phyloP scores from a whole-genome alignment of 2,888 invertebrate species.

The Willowsia nigromaculata region DNA sequence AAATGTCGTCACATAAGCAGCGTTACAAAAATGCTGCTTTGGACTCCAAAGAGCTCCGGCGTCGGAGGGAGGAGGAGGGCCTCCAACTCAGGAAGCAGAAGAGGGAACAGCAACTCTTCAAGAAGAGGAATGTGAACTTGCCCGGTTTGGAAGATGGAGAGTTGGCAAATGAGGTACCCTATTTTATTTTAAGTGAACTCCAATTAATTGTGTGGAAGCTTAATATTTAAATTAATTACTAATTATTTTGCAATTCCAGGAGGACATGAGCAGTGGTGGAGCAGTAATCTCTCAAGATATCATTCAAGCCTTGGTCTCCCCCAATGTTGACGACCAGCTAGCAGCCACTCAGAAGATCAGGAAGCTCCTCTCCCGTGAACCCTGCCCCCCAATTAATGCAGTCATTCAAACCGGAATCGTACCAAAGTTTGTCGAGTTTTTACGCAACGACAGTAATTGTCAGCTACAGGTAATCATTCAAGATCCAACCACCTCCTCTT shows the following conservation, averaged over 20 bases:
- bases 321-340: conserved; percentile 89
- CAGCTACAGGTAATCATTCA: conserved; percentile 88
- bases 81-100: conserved; percentile 97
- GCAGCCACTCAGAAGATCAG: conserved; percentile 95
- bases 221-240: too few relatives aligned
- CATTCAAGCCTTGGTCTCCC: conserved; percentile 90
- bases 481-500: not conserved
- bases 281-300: conserved; percentile 87
- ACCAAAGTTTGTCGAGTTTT: conserved; percentile 95
- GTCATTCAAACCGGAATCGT: conserved; percentile 97
- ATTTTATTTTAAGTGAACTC: not conserved
- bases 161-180: conserved; percentile 50
- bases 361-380: conserved; percentile 95
- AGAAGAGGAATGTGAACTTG: conserved; percentile 90
- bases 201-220: not conserved
- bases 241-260: too few relatives aligned
- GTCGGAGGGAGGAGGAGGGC: conserved; percentile 96
- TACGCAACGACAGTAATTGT: conserved; percentile 89
- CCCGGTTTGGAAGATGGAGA: conserved; percentile 76
- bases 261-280: conserved; percentile 64
- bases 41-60: conserved; percentile 94
- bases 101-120: conserved; percentile 95
- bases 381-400: conserved; percentile 98
- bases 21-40: conserved; percentile 96
- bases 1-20: conserved; percentile 85